These are phyloP conservation scores for Mesitornis unicolor DNA, from an alignment of 2,113 vertebrate species.

Conservation along the genomic window DNA sequence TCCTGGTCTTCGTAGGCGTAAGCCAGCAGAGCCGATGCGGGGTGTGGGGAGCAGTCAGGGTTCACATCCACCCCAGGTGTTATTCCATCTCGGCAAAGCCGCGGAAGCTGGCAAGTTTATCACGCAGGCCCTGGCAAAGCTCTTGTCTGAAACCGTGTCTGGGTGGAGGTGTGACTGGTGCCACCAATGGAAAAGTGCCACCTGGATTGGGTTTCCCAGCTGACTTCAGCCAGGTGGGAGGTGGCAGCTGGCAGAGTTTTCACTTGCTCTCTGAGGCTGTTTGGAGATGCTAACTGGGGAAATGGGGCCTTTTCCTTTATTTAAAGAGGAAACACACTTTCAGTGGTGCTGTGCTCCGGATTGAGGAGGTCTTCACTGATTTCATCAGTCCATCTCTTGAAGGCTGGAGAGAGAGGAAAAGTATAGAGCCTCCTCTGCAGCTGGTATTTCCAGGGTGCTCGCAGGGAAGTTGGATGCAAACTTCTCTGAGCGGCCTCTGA, in stretches of 20 bases:
- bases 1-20: neutral
- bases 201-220: neutral
- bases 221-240: neutral
- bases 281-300: neutral
- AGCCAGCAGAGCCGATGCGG: neutral
- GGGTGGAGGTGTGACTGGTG: neutral
- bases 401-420: neutral
- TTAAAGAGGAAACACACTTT: neutral
- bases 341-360: neutral
- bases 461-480: neutral
- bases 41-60: rapidly evolving
- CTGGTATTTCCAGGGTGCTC: neutral
- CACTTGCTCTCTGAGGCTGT: neutral
- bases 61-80: rapidly evolving
- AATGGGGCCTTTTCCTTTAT: neutral
- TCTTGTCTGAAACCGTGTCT: neutral
- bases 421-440: neutral
- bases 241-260: neutral
- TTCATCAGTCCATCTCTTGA: neutral
- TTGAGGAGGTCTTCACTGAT: neutral
- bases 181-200: neutral
- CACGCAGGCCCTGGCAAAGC: neutral
- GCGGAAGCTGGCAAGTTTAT: neutral
- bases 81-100: neutral
- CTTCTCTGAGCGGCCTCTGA: neutral